These are phyloP conservation scores for Acrocephalus kingi DNA, from an alignment of 2,113 vertebrate genomes.

Conservation along the genomic window DNA sequence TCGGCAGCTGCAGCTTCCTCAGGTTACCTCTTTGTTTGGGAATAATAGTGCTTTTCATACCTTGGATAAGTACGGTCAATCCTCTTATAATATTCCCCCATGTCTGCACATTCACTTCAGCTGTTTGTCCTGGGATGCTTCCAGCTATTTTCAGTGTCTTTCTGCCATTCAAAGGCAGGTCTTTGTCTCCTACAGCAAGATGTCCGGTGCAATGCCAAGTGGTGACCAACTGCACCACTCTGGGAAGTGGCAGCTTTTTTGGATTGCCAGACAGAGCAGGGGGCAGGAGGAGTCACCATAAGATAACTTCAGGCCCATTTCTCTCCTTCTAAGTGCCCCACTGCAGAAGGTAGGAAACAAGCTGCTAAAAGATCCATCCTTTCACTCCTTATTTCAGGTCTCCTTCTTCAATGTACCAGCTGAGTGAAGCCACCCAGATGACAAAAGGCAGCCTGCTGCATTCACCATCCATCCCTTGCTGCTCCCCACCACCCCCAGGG, in stretches of 20 bases:
- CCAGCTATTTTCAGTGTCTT: background rate
- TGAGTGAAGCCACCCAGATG: background rate
- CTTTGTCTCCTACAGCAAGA: background rate
- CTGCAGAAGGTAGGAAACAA: background rate
- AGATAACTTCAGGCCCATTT: background rate
- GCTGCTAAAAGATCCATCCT: background rate
- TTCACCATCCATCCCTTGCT: background rate
- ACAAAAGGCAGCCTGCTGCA: background rate
- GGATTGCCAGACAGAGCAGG: background rate
- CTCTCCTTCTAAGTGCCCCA: background rate
- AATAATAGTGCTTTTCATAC: constrained; percentile 1
- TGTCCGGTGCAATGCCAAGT: accelerated
- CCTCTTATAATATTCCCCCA: background rate
- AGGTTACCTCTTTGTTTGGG: background rate
- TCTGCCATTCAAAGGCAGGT: background rate
- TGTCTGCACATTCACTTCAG: background rate
- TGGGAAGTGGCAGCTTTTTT: background rate
- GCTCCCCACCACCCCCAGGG: background rate
- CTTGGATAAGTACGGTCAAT: background rate
- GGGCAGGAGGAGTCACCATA: background rate
- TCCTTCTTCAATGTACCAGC: background rate
- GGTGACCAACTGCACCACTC: accelerated
- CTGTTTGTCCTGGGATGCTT: background rate
- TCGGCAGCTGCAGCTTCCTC: background rate
- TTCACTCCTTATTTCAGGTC: background rate